Evolutionary conservation across 1,140 invertebrate genomes (phyloP).

Genomic region (Drosophila subobscura): DNA sequence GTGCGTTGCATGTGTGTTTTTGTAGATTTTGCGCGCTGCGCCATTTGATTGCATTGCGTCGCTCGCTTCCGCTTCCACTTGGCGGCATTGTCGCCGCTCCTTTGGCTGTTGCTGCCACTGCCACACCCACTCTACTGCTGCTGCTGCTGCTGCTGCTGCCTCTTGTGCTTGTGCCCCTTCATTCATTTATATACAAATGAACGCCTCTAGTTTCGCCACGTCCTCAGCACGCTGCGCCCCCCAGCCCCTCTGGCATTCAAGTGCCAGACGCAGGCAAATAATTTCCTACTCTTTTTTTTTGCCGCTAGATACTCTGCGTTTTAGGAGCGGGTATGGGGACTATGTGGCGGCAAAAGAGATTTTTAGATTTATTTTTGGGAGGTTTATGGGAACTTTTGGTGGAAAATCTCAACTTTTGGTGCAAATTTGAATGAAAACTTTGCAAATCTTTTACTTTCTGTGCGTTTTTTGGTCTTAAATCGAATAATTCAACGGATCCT

Average conservation of each 20-base stretch:
- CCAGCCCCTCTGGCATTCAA: constrained; percentile 44
- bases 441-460: too few relatives aligned
- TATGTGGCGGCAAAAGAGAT: too few relatives aligned
- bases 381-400: too few relatives aligned
- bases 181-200: constrained; percentile 79
- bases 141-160: constrained; percentile 26
- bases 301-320: too few relatives aligned
- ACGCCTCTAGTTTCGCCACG: constrained; percentile 69
- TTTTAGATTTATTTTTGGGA: background rate
- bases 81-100: constrained; percentile 73
- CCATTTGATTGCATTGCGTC: constrained; percentile 79
- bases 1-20: constrained; percentile 58
- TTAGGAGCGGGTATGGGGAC: too few relatives aligned
- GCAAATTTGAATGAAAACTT: too few relatives aligned
- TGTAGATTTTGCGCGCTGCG: constrained; percentile 77
- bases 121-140: constrained; percentile 41
- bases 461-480: too few relatives aligned
- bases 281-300: constrained; percentile 52
- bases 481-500: too few relatives aligned
- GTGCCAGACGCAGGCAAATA: constrained; percentile 78
- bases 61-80: constrained; percentile 63
- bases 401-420: too few relatives aligned
- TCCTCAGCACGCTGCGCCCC: constrained; percentile 5
- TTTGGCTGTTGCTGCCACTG: constrained; percentile 45
- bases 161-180: background rate